Evolutionary conservation across 2,888 invertebrate genomes (phyloP).

Genomic region (Aspidapion aeneum): DNA sequence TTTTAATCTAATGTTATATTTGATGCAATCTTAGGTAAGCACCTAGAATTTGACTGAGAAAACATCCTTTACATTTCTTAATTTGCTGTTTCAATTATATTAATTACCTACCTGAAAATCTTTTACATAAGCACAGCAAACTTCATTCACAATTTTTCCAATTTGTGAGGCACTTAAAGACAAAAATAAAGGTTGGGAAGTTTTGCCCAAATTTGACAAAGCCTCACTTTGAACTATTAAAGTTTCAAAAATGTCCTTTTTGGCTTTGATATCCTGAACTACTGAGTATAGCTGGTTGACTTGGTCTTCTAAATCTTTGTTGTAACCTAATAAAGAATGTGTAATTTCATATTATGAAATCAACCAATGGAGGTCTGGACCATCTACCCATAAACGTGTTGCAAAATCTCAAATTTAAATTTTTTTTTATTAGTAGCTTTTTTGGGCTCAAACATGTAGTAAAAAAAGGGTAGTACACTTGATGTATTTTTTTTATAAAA

Average conservation of each 20-base stretch:
- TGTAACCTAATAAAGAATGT: too few species aligned
- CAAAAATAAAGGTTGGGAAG: constrained; percentile 40
- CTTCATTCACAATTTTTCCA: constrained; percentile 31
- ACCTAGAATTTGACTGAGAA: too few species aligned
- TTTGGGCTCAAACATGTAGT: too few species aligned
- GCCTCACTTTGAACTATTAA: constrained; percentile 39
- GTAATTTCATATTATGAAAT: too few species aligned
- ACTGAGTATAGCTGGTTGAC: constrained; percentile 34
- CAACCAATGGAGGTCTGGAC: too few species aligned
- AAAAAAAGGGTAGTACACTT: too few species aligned
- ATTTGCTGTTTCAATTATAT: neutral
- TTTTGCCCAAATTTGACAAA: constrained; percentile 39
- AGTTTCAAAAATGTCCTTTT: constrained; percentile 33
- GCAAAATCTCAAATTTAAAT: too few species aligned
- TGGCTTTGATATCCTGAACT: constrained; percentile 32
- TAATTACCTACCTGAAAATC: constrained; percentile 44
- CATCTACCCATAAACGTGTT: too few species aligned
- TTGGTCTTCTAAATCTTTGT: constrained; percentile 28
- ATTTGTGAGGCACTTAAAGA: constrained; percentile 38
- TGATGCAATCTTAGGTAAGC: too few species aligned
- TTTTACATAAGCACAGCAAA: constrained; percentile 43
- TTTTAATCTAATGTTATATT: too few species aligned
- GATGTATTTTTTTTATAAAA: too few species aligned
- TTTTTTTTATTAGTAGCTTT: too few species aligned
- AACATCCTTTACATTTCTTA: neutral